Evolutionary conservation across 2,888 invertebrate genomes (phyloP).

Genomic region (Zygothrica quintamaculata): DNA sequence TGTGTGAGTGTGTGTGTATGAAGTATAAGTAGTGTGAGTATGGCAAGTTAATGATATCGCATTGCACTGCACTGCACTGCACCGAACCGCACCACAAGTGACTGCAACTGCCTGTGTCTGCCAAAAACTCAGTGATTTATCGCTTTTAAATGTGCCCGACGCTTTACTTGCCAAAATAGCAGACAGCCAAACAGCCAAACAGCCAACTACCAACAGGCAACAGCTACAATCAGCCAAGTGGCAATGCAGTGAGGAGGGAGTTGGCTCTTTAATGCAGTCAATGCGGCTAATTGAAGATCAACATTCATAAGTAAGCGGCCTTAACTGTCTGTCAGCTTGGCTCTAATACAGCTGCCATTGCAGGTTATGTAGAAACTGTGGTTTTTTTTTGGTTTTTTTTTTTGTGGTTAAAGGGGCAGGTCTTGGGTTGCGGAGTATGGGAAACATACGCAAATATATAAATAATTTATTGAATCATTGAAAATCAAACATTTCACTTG

Average conservation of each 20-base stretch:
- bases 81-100: slow-evolving; percentile 6
- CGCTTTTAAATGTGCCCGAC: slow-evolving; percentile 73
- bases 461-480: slow-evolving; percentile 82
- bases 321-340: neutral
- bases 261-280: slow-evolving; percentile 42
- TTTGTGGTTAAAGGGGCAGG: no score
- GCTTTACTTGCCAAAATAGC: slow-evolving; percentile 52
- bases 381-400: no score
- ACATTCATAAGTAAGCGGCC: slow-evolving; percentile 19
- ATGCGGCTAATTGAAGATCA: slow-evolving; percentile 71
- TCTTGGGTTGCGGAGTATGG: neutral
- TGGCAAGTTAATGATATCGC: slow-evolving; percentile 74
- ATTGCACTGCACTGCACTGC: slow-evolving; percentile 5
- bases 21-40: no score
- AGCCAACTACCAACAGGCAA: slow-evolving; percentile 16
- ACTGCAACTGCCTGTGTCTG: slow-evolving; percentile 47
- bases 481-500: slow-evolving; percentile 82
- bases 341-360: neutral
- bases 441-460: slow-evolving; percentile 72
- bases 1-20: slow-evolving; percentile 17
- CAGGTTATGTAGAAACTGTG: no score
- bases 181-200: slow-evolving; percentile 4
- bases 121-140: slow-evolving; percentile 75
- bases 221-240: slow-evolving; percentile 28
- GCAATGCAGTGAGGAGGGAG: slow-evolving; percentile 7